Evolutionary conservation across 2,888 invertebrate species (phyloP), one percentile per base, ranked within the genome.

Genomic region (Pachydiplax longipennis): DNA sequence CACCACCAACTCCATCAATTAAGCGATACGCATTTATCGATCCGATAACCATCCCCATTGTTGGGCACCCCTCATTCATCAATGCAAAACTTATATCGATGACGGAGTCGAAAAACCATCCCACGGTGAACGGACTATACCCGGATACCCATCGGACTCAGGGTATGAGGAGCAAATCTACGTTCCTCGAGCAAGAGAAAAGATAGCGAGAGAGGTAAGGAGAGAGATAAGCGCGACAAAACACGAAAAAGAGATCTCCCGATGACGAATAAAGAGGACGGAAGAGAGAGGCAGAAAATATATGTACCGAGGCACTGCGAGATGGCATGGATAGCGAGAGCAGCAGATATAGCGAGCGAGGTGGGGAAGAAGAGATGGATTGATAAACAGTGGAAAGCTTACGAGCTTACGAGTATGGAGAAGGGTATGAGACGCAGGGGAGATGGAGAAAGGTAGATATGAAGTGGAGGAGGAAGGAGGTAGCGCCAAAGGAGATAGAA

Each of bases 391-490:
- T 37, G 58, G 37, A 61, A 87, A 87, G 37, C 87, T 61, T 61
- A 37, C 87, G 37, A n/a, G 35, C 58, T 18, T 58, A 83, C 31
- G 83, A 35, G 83, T 58, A 83, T 83, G 83, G 58, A 31, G 35
- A 53, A 44, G 44, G 58, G 61, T 65, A 53, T 37, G 37, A 31
- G 61, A 12, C 87, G 35, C 13, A 13, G n/a, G 18, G 61, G 61
- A 87, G 87, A 87, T 65, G 87, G 37, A 87, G 65, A 87, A 87
- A 58, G 37, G 25, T 3, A 87, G 87, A 87, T 87, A 65, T 35
- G 61, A 61, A 18, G 61, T 18, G 22, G 61, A 65, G 61, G 37
- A 82, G 53, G 83, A 18, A 83, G 58, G 83, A 58, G 35, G 3
- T 53, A 83, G 58, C 25, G 82, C 31, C 35, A 58, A 58, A 25